These are phyloP conservation scores for Hypselothyrea guttata DNA, from an alignment of 2,888 invertebrate genomes.

Conservation along the genomic window DNA sequence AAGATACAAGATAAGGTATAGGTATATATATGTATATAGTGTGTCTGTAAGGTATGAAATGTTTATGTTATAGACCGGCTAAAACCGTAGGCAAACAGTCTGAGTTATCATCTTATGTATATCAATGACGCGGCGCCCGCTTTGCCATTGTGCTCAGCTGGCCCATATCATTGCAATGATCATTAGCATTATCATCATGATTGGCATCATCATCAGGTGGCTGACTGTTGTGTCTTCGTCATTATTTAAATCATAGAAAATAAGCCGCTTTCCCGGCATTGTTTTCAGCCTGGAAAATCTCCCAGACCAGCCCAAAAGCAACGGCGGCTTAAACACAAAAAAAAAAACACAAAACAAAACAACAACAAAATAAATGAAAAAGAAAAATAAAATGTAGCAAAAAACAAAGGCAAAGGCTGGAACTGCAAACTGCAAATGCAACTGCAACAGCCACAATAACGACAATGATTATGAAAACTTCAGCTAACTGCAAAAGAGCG, in stretches of 20 bases:
- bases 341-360: slow-evolving; percentile 19
- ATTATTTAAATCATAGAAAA: slow-evolving; percentile 80
- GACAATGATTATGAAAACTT: slow-evolving; percentile 74
- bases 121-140: slow-evolving; percentile 48
- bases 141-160: slow-evolving; percentile 35
- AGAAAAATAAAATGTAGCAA: slow-evolving; percentile 17
- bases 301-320: slow-evolving; percentile 52
- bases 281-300: slow-evolving; percentile 75
- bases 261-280: slow-evolving; percentile 80
- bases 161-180: background rate
- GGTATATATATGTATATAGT: slow-evolving; percentile 18
- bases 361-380: too few relatives aligned
- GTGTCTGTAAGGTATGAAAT: slow-evolving; percentile 14
- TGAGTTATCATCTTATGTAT: slow-evolving; percentile 30
- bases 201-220: slow-evolving; percentile 29
- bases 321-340: slow-evolving; percentile 44
- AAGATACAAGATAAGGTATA: slow-evolving; percentile 35
- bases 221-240: slow-evolving; percentile 75
- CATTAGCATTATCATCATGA: slow-evolving; percentile 23
- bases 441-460: slow-evolving; percentile 28
- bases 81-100: slow-evolving; percentile 25
- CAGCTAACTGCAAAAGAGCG: slow-evolving; percentile 70
- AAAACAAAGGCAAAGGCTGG: slow-evolving; percentile 42
- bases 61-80: slow-evolving; percentile 35
- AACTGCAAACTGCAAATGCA: slow-evolving; percentile 28